Base-by-base conservation (phyloP, 2,113 vertebrate species). In the Neolamprologus tretocephalus region DNA sequence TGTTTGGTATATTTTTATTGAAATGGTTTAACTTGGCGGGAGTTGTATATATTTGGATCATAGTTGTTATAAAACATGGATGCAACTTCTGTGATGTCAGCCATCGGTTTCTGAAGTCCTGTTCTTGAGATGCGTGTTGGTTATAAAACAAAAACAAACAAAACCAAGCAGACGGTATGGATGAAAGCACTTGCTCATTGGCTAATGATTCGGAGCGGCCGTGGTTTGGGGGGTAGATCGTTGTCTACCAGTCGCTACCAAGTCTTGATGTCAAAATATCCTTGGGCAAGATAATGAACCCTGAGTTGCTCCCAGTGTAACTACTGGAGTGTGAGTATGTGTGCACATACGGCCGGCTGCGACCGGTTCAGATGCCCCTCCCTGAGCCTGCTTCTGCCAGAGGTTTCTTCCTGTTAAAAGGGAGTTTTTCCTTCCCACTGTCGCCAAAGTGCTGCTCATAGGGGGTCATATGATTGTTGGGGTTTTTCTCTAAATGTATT, bases 371-470 rank as follows among this genome's bases (percentile, higher is more conserved):
- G 23, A 57, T 55, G 16, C 51, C 23, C 23, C 23, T 23, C 23
- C 23, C 23, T 23, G 23, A 23, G 23, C 23, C 23, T 23, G 23
- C 3, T 23, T 23, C 23, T 23, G 23, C 23, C 3, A 3, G 23
- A 23, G 23, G 26, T 17, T 31, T 61, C 3, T 61, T 61, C 26
- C 57, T 31, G 57, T 61, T 6, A 61, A 61, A 58, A 61, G 57
- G 57, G 28, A 61, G 1, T 61, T 61, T 61, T 61, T 17, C 57
- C 57, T 61, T 61, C 57, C 28, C 14, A 31, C 26, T 61, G 57
- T 61, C 0, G 0, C 1, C 57, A 31, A 6, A 58, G 57, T 10
- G 8, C 57, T 58, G 57, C 0, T 61, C 57, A 6, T 6, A 10
- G 57, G 57, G 8, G 28, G 57, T 31, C 57, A 61, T 61, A 0